Conservation (phyloP, 1,140 invertebrate species). For the Apocrypta bakeri region DNA sequence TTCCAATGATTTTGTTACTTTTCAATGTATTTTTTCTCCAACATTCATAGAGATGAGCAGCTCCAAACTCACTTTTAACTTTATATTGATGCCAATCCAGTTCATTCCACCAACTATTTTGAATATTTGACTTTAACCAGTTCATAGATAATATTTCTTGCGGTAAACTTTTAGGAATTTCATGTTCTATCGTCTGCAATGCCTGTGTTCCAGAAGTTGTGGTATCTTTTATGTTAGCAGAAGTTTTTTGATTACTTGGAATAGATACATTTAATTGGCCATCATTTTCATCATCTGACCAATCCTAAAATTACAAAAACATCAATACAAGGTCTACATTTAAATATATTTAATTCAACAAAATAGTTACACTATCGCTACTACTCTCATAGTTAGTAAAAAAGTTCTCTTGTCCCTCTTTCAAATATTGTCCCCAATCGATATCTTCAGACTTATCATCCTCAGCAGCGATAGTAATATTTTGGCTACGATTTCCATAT, state of each 20-base stretch:
- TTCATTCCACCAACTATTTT: constrained; percentile 71
- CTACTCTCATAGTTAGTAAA: constrained; percentile 65
- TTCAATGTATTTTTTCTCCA: constrained; percentile 63
- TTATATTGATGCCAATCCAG: constrained; percentile 62
- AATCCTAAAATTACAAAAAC: constrained; percentile 52
- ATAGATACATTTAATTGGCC: constrained; percentile 41
- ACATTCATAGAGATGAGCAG: constrained; percentile 64
- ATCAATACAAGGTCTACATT: neutral
- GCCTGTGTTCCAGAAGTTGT: neutral
- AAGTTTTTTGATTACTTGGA: constrained; percentile 13
- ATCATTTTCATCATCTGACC: constrained; percentile 64
- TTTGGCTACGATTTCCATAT: constrained; percentile 52
- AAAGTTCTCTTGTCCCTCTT: constrained; percentile 68
- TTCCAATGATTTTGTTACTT: constrained; percentile 56
- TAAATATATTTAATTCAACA: constrained; percentile 8
- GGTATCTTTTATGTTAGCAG: constrained; percentile 10
- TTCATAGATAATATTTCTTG: constrained; percentile 64
- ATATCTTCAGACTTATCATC: constrained; percentile 66
- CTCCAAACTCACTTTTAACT: constrained; percentile 61
- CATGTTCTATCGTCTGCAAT: neutral
- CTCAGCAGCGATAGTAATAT: constrained; percentile 39
- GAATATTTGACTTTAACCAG: constrained; percentile 69
- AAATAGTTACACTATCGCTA: constrained; percentile 64
- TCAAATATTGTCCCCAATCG: constrained; percentile 71
- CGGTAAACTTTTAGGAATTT: constrained; percentile 26